Percentiles rank a stretch among this genome's conserved stretches.
Evolutionary conservation across 2,797 vertebrate genomes (phyloP).

Genomic region (Pipistrellus kuhlii): DNA sequence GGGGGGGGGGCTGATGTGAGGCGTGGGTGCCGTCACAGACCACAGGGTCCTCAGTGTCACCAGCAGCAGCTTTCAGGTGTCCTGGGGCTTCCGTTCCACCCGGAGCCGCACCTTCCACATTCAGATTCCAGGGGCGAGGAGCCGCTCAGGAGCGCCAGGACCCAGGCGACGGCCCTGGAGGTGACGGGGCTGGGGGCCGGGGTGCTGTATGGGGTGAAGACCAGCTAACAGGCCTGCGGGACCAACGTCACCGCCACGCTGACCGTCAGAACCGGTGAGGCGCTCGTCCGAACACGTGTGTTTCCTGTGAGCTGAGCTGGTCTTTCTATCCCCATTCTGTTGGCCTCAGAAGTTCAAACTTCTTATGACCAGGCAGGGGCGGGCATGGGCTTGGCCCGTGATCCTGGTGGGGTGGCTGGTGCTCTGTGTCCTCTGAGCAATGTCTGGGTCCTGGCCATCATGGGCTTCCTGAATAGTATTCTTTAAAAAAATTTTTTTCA

Average conservation of each 20-base stretch:
- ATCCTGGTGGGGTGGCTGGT: fast-evolving
- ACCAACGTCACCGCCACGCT: fast-evolving
- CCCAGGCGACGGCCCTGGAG: slow-evolving; percentile 68
- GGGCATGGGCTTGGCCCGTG: fast-evolving
- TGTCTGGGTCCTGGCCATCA: no score
- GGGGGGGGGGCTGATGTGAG: neutral
- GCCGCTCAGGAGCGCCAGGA: slow-evolving; percentile 71
- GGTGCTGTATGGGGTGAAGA: slow-evolving; percentile 86
- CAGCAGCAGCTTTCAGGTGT: slow-evolving; percentile 85
- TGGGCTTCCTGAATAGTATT: neutral
- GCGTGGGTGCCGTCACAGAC: slow-evolving; percentile 42
- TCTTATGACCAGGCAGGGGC: neutral
- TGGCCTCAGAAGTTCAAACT: fast-evolving
- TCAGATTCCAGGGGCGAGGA: slow-evolving; percentile 81
- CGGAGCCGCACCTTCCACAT: slow-evolving; percentile 85
- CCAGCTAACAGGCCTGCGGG: slow-evolving; percentile 81
- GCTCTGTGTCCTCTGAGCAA: fast-evolving
- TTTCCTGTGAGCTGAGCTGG: fast-evolving
- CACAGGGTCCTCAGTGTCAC: slow-evolving; percentile 85
- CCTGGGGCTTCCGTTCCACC: slow-evolving; percentile 85
- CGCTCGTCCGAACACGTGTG: fast-evolving
- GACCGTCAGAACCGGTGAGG: slow-evolving; percentile 50
- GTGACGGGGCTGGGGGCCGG: slow-evolving; percentile 88
- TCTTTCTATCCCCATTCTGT: neutral
- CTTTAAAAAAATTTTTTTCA: neutral